Evolutionary conservation across 2,113 vertebrate species (phyloP).

Genomic region (Channa maculata): DNA sequence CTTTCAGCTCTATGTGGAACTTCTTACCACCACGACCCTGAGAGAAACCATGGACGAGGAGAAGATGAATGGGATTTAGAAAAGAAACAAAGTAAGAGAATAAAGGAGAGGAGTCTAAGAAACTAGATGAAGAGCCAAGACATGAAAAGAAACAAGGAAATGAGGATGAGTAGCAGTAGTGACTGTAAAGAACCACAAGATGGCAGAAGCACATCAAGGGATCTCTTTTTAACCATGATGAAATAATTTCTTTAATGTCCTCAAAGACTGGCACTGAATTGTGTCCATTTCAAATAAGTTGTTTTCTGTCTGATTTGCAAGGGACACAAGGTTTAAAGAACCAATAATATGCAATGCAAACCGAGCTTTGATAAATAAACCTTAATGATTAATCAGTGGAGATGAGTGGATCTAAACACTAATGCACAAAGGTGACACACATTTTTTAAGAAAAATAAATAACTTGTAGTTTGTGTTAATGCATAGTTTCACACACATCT

Average conservation of each 20-base stretch:
- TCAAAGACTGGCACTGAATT: background rate
- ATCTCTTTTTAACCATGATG: too few species aligned
- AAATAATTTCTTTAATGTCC: background rate
- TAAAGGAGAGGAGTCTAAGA: background rate
- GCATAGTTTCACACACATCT: conserved; percentile 1
- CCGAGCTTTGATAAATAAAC: background rate
- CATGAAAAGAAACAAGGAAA: background rate
- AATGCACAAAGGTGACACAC: background rate
- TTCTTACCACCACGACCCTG: conserved; percentile 97
- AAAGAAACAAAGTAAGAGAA: background rate
- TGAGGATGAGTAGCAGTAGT: background rate
- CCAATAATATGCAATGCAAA: background rate
- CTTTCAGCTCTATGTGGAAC: conserved; percentile 95
- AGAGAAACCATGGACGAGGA: background rate
- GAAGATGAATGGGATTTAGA: background rate
- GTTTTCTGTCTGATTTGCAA: background rate
- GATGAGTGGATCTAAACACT: background rate
- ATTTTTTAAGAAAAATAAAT: background rate
- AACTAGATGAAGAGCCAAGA: background rate
- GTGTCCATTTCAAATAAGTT: background rate
- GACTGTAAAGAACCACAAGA: conserved; percentile 52
- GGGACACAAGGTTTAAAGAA: background rate
- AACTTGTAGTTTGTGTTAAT: background rate
- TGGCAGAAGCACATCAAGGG: conserved; percentile 57
- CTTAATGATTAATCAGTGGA: background rate